phyloP scores from a whole-genome alignment of 2,113 vertebrate species.

The Mustela nigripes region DNA sequence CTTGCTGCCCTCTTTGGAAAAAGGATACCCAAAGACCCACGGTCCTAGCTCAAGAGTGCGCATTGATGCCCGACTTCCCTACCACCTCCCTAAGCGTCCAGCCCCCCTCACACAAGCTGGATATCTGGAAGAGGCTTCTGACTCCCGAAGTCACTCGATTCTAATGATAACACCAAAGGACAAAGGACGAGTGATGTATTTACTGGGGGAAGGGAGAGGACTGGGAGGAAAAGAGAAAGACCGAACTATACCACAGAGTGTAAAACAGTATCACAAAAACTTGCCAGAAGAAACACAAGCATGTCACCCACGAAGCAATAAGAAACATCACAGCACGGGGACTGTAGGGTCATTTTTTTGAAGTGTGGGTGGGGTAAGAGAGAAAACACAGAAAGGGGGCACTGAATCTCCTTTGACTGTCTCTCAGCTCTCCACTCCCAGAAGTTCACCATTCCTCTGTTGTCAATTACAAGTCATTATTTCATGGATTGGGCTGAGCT shows the following conservation, averaged over 20 bases:
- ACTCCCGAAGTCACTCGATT: fast-evolving
- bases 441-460: slow-evolving; percentile 44
- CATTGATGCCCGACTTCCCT: not conserved
- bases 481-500: not conserved
- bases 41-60: not conserved
- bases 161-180: not conserved
- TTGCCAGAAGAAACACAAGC: not conserved
- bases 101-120: not conserved
- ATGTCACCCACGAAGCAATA: slow-evolving; percentile 59
- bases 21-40: not conserved
- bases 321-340: not conserved
- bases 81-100: not conserved
- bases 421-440: not conserved
- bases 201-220: not conserved
- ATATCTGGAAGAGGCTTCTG: fast-evolving
- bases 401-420: not conserved
- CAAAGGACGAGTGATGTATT: not conserved
- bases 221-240: not conserved
- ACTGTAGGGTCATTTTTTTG: not conserved
- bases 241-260: fast-evolving
- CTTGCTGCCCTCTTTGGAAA: not conserved
- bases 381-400: slow-evolving; percentile 39
- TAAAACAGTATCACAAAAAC: not conserved
- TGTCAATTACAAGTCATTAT: not conserved
- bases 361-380: not conserved